A percentile compares a stretch with the other conserved stretches of the same genome.
Conservation (phyloP, 2,888 invertebrate species). For the Athalia circularis region DNA sequence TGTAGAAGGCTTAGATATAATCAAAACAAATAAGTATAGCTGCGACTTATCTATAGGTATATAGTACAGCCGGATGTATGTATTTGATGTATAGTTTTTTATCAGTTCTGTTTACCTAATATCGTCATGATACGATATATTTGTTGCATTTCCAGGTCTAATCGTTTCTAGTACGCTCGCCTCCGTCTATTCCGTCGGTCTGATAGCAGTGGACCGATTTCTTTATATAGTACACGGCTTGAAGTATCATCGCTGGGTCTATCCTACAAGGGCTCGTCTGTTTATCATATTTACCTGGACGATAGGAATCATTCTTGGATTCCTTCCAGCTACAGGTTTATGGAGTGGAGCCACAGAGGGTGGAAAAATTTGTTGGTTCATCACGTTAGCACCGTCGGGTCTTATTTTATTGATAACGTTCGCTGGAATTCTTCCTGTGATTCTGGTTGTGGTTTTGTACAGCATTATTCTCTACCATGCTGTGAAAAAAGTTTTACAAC, state of each 20-base stretch:
- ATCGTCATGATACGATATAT: background rate
- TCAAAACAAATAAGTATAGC: too few species aligned
- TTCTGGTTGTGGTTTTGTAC: conserved; percentile 75
- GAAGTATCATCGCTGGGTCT: conserved; percentile 79
- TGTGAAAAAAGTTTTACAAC: conserved; percentile 76
- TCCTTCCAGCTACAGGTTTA: conserved; percentile 77
- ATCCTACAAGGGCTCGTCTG: conserved; percentile 77
- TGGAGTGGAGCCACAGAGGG: conserved; percentile 76
- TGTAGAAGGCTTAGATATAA: too few species aligned
- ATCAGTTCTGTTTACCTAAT: too few species aligned
- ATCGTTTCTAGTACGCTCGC: conserved; percentile 80
- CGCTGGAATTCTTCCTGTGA: conserved; percentile 77
- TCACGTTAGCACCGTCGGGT: conserved; percentile 76
- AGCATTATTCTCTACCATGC: conserved; percentile 78
- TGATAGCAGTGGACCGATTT: conserved; percentile 81
- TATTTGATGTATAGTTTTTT: too few species aligned
- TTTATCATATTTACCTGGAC: conserved; percentile 78
- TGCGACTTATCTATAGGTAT: too few species aligned
- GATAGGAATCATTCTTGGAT: conserved; percentile 78
- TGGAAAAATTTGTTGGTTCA: conserved; percentile 78
- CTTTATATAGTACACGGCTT: conserved; percentile 81
- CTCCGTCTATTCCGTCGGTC: conserved; percentile 80
- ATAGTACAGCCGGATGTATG: too few species aligned
- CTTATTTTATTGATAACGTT: conserved; percentile 77
- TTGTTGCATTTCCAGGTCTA: conserved; percentile 75